These are phyloP conservation scores for Drosophila siamana DNA, from an alignment of 2,888 invertebrate species.

Conservation along the genomic window DNA sequence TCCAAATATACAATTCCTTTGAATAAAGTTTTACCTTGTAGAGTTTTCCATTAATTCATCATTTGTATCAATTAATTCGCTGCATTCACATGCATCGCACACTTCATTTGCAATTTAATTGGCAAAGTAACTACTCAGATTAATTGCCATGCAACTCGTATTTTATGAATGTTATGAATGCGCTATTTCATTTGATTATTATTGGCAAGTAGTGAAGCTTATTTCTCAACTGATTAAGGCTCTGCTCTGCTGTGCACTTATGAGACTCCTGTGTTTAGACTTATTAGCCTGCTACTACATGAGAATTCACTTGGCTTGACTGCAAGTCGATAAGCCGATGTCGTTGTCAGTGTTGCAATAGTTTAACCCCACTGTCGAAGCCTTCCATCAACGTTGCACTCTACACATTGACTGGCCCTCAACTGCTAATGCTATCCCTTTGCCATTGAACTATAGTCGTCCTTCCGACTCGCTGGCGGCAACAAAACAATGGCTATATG, in stretches of 20 bases:
- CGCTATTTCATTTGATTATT: no score
- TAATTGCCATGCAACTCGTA: no score
- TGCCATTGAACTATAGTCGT: not conserved
- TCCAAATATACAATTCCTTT: no score
- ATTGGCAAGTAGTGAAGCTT: no score
- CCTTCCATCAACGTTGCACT: conserved; percentile 26
- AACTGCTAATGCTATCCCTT: conserved; percentile 26
- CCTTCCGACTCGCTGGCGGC: conserved; percentile 31
- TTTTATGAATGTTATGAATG: no score
- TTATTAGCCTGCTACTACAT: not conserved
- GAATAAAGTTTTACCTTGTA: no score
- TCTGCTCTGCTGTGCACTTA: not conserved
- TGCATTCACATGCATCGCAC: no score
- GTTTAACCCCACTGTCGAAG: conserved; percentile 27
- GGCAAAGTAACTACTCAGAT: no score
- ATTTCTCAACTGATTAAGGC: no score
- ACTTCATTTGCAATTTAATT: no score
- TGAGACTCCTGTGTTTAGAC: not conserved
- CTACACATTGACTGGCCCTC: conserved; percentile 28
- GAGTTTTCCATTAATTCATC: no score
- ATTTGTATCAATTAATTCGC: no score
- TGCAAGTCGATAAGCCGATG: not conserved
- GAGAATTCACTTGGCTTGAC: not conserved
- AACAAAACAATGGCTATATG: conserved; percentile 44
- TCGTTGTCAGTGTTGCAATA: conserved; percentile 6